Base-by-base conservation (phyloP, 1,140 invertebrate species). In the Tetramorium parvispinum region DNA sequence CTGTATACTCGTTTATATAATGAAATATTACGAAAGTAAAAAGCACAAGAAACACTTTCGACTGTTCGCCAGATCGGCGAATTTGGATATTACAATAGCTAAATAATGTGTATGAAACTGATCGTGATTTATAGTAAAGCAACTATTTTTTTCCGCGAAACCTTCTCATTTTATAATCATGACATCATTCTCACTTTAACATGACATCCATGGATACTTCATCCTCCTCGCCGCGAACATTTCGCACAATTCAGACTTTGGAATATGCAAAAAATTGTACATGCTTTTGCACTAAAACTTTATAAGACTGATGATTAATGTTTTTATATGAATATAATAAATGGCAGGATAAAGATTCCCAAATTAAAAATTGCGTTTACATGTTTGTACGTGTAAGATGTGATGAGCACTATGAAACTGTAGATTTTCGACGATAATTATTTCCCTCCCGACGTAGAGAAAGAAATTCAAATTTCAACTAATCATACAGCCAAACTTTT, bases 301-400 rank as follows among this genome's bases (percentile, higher is more conserved):
- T 82, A 90, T 87, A 89, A 90, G 88, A 90, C 88, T 90, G 89
- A 90, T 21, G 70, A 68, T n/a, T 68, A 37, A 73, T 59, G 61
- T 85, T 90, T 90, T 89, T 87, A 89, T 89, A 89, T 87, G 57
- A 85, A 70, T 89, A 53, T 86, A 82, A 57, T 81, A 66, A 86
- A 86, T 71, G 13, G 61, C 55, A 76, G 10, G 70, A 88, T 77
- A 86, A 66, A 46, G 21, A 79, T 24, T 61, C 63, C 21, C 49
- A 86, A 86, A 86, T 53, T 51, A 68, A 81, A 81, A 86, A 86
- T 87, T 61, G 65, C 76, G 79, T 59, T 68, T 53, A 63, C 86
- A 77, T 73, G 77, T 75, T 87, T 86, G 49, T 71, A 77, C 37
- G 21, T 68, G 78, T 79, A 85, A 86, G 73, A 40, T 85, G 46